Percentiles rank a stretch among this genome's conserved stretches.
These are phyloP conservation scores for Entelurus aequoreus DNA, from an alignment of 2,113 vertebrate genomes.

Conservation along the genomic window DNA sequence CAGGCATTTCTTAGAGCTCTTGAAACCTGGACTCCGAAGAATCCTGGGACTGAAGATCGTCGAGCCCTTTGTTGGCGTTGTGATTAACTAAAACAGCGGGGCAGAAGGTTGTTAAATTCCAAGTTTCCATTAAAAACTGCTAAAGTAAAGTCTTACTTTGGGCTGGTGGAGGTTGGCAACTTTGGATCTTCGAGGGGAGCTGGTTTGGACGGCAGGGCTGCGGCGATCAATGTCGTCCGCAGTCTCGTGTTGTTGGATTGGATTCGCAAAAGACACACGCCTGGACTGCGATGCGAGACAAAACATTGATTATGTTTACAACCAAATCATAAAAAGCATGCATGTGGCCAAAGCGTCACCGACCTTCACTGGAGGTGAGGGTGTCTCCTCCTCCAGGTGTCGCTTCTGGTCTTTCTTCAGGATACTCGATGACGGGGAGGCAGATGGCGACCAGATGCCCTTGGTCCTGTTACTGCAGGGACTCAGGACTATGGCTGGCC, in stretches of 20 bases:
- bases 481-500: constrained; percentile 66
- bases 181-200: constrained; percentile 74
- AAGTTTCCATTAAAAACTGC: background rate
- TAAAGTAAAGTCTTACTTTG: constrained; percentile 66
- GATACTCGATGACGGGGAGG: constrained; percentile 92
- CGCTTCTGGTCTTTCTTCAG: constrained; percentile 90
- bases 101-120: background rate
- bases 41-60: constrained; percentile 81
- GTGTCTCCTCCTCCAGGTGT: constrained; percentile 77
- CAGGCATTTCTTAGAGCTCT: constrained; percentile 98
- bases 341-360: background rate
- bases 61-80: constrained; percentile 87
- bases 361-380: constrained; percentile 88
- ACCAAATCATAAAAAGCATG: background rate
- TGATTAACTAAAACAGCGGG: constrained; percentile 57
- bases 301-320: background rate
- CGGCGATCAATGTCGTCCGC: constrained; percentile 95
- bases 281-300: constrained; percentile 73
- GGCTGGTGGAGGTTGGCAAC: constrained; percentile 63
- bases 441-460: constrained; percentile 87
- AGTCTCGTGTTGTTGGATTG: constrained; percentile 89
- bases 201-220: constrained; percentile 80
- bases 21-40: constrained; percentile 83
- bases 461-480: constrained; percentile 70
- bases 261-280: constrained; percentile 92